Conservation (phyloP, 1,140 invertebrate species). For the Anastatus disparis region DNA sequence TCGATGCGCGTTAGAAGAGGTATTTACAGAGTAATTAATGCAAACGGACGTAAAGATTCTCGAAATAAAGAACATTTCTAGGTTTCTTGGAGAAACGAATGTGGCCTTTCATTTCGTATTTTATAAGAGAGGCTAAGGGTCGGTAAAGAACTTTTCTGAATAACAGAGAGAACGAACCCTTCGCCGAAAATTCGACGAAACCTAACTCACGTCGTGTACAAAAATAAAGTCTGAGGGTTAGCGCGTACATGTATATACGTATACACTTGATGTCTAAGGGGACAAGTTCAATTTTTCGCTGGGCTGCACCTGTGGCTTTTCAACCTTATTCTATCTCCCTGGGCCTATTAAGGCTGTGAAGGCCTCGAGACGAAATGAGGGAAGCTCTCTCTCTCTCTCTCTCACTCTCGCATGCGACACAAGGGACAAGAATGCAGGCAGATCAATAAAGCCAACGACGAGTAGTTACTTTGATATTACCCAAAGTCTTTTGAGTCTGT, state of each 20-base stretch:
- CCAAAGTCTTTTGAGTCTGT: background rate
- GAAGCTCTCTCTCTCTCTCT: no score
- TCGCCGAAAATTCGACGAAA: background rate
- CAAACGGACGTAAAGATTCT: constrained; percentile 44
- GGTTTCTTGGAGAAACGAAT: no score
- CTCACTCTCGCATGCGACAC: no score
- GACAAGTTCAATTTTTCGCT: constrained; percentile 56
- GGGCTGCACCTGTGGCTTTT: constrained; percentile 55
- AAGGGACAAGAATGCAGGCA: constrained; percentile 17
- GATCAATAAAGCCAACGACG: constrained; percentile 27
- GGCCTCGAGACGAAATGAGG: background rate
- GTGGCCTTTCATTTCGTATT: no score
- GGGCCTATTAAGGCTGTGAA: constrained; percentile 36
- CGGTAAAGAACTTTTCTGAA: background rate
- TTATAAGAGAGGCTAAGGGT: no score
- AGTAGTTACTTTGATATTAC: constrained; percentile 38
- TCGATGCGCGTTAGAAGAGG: no score
- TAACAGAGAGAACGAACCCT: background rate
- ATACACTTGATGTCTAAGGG: background rate
- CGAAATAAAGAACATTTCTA: constrained; percentile 18
- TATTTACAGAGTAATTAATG: no score
- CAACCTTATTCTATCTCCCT: background rate
- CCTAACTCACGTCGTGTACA: background rate
- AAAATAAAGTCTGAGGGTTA: background rate
- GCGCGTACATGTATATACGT: no score